Evolutionary conservation across 2,113 vertebrate species (phyloP), one percentile per base, ranked within the genome.

Genomic region (Edolisoma coerulescens): DNA sequence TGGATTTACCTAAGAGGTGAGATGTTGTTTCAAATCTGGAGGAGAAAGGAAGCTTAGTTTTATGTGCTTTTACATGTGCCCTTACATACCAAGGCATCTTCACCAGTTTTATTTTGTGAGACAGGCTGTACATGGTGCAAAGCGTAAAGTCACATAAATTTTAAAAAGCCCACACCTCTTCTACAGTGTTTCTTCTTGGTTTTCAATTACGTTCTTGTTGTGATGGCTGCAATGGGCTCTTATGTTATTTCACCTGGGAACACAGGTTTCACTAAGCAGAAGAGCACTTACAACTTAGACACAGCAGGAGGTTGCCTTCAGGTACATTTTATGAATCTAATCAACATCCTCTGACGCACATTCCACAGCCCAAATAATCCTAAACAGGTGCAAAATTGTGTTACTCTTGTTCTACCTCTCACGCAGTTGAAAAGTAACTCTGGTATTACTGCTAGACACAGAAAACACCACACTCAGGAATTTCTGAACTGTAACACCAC

Each of bases 1-100:
- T 22, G 26, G 60, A 42, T 76, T 87, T 76, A 71, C 8, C 21
- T 9, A 71, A 85, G 49, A 63, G n/a, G 22, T 11, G 24, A 86
- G 32, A 73, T 14, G 4, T 11, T 71, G 8, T 33, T 73, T 86
- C 41, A 56, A 2, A 79, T 41, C 71, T 76, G 32, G 16, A 79
- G 13, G 13, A 85, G 56, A 78, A 85, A 83, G 13, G 17, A 49
- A 79, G 14, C 69, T 94, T 14, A 56, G 8, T 49, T 87, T 52
- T 39, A 60, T 0, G 0, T 67, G 18, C 11, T 74, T 19, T 32
- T 75, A 95, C 28, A 77, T 0, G 0, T 60, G 28, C 16, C 54
- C 16, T 23, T 78, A 87, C 8, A 84, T 0, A 69, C 7, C 13
- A 80, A 93, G n/a, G 59, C 13, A 64, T 47, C 37, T 94, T 74